Conservation (phyloP, 1,140 invertebrate species). For the Rhopalosiphum maidis region DNA sequence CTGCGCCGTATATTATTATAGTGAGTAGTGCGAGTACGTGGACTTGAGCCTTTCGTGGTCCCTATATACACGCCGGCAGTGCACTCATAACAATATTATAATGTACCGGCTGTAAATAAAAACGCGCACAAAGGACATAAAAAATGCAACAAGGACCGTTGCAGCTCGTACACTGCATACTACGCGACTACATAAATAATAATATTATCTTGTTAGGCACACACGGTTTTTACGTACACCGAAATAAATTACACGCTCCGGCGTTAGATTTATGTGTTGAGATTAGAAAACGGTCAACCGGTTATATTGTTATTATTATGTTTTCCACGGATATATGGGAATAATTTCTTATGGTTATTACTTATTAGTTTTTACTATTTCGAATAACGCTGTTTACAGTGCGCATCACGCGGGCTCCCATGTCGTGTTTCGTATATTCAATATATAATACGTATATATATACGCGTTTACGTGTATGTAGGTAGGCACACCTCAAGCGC, state of each 20-base stretch:
- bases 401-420: neutral
- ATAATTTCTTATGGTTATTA: neutral
- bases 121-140: constrained; percentile 1
- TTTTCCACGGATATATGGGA: neutral
- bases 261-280: neutral
- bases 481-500: too few relatives aligned
- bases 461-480: too few relatives aligned
- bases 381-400: neutral
- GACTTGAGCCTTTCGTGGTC: neutral
- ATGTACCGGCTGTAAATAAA: constrained; percentile 4
- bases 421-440: neutral
- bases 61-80: too few relatives aligned
- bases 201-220: neutral
- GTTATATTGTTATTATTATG: neutral
- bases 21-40: too few relatives aligned
- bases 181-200: neutral
- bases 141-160: neutral
- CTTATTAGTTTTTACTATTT: neutral
- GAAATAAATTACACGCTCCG: constrained; percentile 12
- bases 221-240: neutral
- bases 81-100: neutral
- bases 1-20: neutral
- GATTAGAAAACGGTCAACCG: constrained; percentile 20
- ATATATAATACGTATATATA: neutral
- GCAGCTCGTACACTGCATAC: neutral